These are phyloP conservation scores for Heliornis fulica DNA, from an alignment of 2,113 vertebrate genomes.

Conservation along the genomic window DNA sequence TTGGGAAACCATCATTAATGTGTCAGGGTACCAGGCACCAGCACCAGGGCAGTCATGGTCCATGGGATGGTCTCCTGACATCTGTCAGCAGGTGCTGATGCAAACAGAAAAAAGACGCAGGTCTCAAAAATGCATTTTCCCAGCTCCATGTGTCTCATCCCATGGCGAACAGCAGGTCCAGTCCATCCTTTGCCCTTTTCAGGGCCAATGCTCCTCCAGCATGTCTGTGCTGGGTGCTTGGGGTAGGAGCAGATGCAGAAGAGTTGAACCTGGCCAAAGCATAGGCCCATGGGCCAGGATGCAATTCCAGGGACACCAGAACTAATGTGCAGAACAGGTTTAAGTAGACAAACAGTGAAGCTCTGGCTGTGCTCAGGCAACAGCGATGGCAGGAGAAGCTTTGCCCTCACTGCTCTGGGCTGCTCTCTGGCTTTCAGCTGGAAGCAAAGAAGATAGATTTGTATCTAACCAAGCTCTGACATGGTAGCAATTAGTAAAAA, in stretches of 20 bases:
- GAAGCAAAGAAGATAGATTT: background rate
- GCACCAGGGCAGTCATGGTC: background rate
- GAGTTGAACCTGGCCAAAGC: background rate
- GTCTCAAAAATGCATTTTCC: background rate
- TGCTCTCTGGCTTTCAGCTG: background rate
- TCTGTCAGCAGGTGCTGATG: background rate
- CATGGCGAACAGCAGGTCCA: rapidly evolving
- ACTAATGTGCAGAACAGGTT: background rate
- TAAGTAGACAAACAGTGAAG: background rate
- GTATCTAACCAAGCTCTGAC: background rate
- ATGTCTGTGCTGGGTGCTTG: background rate
- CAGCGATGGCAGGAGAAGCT: background rate
- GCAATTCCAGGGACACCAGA: background rate
- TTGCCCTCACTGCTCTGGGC: background rate
- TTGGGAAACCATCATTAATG: background rate
- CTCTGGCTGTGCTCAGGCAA: background rate
- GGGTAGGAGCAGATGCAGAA: rapidly evolving
- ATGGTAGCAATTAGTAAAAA: background rate
- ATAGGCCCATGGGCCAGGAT: background rate
- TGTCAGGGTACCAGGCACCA: rapidly evolving
- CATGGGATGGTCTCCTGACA: background rate
- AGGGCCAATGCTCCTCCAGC: rapidly evolving
- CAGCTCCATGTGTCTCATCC: background rate
- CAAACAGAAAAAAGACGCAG: background rate
- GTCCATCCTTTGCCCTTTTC: background rate